Percentiles rank a stretch among this genome's conserved stretches.
These are phyloP conservation scores for Brenthis hecate DNA, from an alignment of 2,888 invertebrate genomes.

Conservation along the genomic window DNA sequence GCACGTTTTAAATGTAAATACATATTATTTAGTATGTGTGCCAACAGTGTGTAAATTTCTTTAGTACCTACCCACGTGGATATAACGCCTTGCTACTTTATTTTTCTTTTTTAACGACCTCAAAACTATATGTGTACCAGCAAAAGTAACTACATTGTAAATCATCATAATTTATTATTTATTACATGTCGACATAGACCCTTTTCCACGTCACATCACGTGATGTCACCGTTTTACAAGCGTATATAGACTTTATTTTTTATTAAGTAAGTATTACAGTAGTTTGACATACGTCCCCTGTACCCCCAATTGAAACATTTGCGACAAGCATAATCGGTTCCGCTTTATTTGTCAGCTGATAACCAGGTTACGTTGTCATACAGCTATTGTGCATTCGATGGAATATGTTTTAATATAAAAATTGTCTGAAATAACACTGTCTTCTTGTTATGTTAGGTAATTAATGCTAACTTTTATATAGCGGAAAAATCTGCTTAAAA, in stretches of 20 bases:
- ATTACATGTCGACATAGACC: slow-evolving; percentile 7
- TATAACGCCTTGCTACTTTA: too few species aligned
- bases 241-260: slow-evolving; percentile 18
- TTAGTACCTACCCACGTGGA: too few species aligned
- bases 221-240: slow-evolving; percentile 1
- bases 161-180: neutral
- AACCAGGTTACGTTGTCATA: slow-evolving; percentile 17
- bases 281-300: slow-evolving; percentile 11
- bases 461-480: too few species aligned
- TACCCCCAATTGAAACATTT: slow-evolving; percentile 46
- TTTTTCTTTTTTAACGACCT: neutral
- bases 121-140: too few species aligned
- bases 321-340: slow-evolving; percentile 54
- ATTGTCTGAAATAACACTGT: too few species aligned
- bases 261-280: slow-evolving; percentile 10
- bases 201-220: slow-evolving; percentile 11
- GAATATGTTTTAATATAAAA: neutral
- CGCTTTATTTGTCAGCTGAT: slow-evolving; percentile 58
- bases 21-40: too few species aligned
- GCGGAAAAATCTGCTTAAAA: too few species aligned
- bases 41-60: too few species aligned
- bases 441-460: too few species aligned
- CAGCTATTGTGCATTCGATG: slow-evolving; percentile 2
- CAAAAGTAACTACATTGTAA: neutral
- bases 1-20: too few species aligned